phyloP scores from a whole-genome alignment of 2,888 invertebrate genomes.

The Andrena camellia region DNA sequence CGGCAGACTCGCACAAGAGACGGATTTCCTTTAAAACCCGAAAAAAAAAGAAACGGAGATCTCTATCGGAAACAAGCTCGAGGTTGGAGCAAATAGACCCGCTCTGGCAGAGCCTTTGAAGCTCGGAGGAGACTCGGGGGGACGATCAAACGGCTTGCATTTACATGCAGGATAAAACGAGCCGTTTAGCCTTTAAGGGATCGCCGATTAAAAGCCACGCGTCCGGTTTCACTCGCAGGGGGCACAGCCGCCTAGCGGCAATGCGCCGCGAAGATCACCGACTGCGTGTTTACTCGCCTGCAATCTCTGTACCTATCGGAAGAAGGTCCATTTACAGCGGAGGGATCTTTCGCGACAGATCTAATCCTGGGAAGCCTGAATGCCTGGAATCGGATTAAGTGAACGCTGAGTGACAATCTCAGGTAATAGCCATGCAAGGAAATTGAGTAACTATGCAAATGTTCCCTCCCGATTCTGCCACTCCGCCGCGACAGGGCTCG shows the following conservation, averaged over 20 bases:
- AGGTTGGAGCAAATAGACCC: not conserved
- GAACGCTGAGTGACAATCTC: conserved; percentile 55
- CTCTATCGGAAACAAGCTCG: not conserved
- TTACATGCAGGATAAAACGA: conserved; percentile 4
- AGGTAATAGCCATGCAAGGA: conserved; percentile 42
- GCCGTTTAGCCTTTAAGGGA: not conserved
- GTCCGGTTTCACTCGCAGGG: not conserved
- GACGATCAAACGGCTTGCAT: not conserved
- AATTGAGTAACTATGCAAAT: conserved; percentile 61
- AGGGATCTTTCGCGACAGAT: conserved; percentile 23
- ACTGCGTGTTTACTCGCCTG: conserved; percentile 10
- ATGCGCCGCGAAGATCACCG: not conserved
- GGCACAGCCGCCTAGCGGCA: not conserved
- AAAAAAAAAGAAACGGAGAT: not conserved
- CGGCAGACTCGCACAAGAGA: too few species aligned
- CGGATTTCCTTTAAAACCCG: too few species aligned
- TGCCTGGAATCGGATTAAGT: conserved; percentile 50
- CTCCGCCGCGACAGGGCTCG: conserved; percentile 9
- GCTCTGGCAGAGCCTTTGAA: not conserved
- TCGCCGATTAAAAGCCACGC: conserved; percentile 23
- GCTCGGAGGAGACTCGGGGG: not conserved
- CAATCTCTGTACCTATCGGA: conserved; percentile 35
- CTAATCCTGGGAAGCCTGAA: conserved; percentile 29
- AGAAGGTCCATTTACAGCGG: conserved; percentile 26
- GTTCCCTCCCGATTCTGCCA: conserved; percentile 33